Evolutionary conservation across 2,888 invertebrate genomes (phyloP).

Genomic region (Drosophila seclusa): DNA sequence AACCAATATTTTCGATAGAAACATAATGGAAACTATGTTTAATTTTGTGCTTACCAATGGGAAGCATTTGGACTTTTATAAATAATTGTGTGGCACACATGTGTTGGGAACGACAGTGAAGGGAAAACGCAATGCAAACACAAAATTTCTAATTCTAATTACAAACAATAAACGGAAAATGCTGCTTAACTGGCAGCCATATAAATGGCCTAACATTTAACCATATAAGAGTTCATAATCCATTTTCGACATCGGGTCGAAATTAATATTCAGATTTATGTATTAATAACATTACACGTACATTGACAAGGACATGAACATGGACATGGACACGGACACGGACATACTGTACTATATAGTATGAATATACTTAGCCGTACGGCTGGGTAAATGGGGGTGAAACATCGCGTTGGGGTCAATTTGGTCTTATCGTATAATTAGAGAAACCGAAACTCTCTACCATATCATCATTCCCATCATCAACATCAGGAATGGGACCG

Average conservation of each 20-base stretch:
- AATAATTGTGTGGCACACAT: slow-evolving; percentile 35
- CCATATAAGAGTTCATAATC: slow-evolving; percentile 71
- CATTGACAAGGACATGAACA: neutral
- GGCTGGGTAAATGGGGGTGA: slow-evolving; percentile 17
- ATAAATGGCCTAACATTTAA: slow-evolving; percentile 50
- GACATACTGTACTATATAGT: slow-evolving; percentile 1
- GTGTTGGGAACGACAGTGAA: slow-evolving; percentile 34
- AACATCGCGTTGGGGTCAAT: slow-evolving; percentile 63
- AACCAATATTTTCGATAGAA: slow-evolving; percentile 46
- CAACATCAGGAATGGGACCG: slow-evolving; percentile 19
- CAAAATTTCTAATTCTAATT: slow-evolving; percentile 78
- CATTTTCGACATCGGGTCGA: slow-evolving; percentile 45
- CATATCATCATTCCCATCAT: slow-evolving; percentile 11
- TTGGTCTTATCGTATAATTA: slow-evolving; percentile 79
- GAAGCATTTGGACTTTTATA: slow-evolving; percentile 51
- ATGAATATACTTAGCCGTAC: neutral
- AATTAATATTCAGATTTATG: slow-evolving; percentile 81
- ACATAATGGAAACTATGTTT: slow-evolving; percentile 56
- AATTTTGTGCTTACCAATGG: slow-evolving; percentile 65
- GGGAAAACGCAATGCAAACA: slow-evolving; percentile 62
- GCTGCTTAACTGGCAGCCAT: slow-evolving; percentile 47
- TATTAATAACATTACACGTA: slow-evolving; percentile 73
- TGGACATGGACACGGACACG: neutral
- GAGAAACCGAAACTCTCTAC: slow-evolving; percentile 34
- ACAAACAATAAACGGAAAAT: slow-evolving; percentile 72